Percentiles rank a stretch among this genome's conserved stretches.
These are phyloP conservation scores for Grallaria varia DNA, from an alignment of 2,113 vertebrate genomes.

Conservation along the genomic window DNA sequence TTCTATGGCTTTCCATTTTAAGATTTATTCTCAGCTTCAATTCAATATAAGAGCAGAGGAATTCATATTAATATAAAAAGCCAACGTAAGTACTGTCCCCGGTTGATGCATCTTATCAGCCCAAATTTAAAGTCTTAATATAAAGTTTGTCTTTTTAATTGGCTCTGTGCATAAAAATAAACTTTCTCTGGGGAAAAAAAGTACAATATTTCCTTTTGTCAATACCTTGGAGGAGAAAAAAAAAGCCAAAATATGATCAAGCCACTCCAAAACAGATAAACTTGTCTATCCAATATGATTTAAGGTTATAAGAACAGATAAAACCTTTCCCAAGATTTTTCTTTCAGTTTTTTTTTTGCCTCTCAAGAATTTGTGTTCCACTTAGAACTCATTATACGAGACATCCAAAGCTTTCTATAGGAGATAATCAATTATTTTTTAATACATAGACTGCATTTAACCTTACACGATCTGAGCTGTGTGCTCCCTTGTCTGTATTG, in stretches of 20 bases:
- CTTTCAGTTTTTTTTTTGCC: fast-evolving
- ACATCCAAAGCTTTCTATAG: background rate
- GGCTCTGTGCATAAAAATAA: background rate
- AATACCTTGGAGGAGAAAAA: background rate
- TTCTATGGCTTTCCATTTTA: background rate
- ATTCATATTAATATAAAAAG: background rate
- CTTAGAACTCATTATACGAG: background rate
- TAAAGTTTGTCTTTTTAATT: background rate
- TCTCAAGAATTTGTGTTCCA: background rate
- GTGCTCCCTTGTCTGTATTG: background rate
- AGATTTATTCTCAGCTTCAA: background rate
- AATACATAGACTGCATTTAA: background rate
- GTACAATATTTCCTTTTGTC: background rate
- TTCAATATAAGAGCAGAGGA: background rate
- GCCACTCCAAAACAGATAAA: background rate
- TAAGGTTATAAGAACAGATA: background rate
- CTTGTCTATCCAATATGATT: background rate
- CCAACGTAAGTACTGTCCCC: background rate
- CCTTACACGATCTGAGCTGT: background rate
- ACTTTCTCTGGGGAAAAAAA: background rate
- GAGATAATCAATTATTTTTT: background rate
- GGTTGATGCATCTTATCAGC: background rate
- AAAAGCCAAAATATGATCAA: fast-evolving
- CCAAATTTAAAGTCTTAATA: background rate
- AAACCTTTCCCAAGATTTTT: background rate